Evolutionary conservation across 2,888 invertebrate genomes (phyloP), one percentile per base, ranked within the genome.

Genomic region (Taenaris catops): DNA sequence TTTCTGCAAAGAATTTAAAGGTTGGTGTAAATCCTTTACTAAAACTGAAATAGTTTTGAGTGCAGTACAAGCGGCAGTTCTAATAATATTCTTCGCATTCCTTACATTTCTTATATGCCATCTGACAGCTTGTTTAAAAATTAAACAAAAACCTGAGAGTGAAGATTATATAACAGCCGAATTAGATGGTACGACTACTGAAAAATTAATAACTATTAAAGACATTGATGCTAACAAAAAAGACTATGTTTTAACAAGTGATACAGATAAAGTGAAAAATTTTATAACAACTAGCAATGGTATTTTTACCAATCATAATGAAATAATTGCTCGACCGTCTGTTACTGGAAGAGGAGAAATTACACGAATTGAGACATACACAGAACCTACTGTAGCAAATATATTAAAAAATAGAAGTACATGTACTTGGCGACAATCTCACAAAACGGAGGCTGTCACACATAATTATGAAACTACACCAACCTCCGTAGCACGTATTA

Each of bases 11-110:
- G 68, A 75, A 49, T 60, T 72, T 27, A 63, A 49, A 36, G 71
- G 71, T 28, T 84, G 84, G 84, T 66, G 67, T 52, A 61, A 56
- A 46, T 67, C 84, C 1, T 84, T 83, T 51, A 84, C 83, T 1
- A 56, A 46, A 32, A 61, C 58, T 0, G 84, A 84, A 45, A 39
- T 49, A 1, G 35, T 58, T 1, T 55, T 83, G n/a, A 44, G 63
- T 0, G 10, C 65, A 4, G 19, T 78, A 12, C 66, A 75, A 45
- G 60, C 51, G 8, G 6, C 66, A 2, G 53, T 83, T 1, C 45
- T 83, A 4, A 40, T 63, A 2, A 14, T 67, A 6, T 55, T 76
- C 9, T 41, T 78, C 17, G 50, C 45, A 0, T 61, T 71, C 37
- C 39, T 80, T 1, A 48, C 64, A 5, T 79, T 80, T 48, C 41